Base-by-base conservation (phyloP, 2,113 vertebrate genomes). In the Triplophysa rosa region DNA sequence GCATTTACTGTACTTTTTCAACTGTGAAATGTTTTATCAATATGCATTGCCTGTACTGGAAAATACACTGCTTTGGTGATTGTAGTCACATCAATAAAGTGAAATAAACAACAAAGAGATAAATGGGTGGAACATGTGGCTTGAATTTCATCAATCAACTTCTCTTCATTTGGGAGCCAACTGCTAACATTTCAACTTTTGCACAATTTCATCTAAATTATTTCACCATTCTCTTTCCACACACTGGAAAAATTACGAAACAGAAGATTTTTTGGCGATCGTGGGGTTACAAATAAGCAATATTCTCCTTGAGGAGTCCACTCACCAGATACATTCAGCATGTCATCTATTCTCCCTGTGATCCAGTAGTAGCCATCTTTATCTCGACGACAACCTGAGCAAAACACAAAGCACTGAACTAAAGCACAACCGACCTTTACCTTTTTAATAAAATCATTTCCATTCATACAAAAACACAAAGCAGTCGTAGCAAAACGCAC, bases 361-460 rank as follows among this genome's bases (percentile, higher is more conserved):
- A 99, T 96, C 98, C 98, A 99, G 82, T 98, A 97, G 87, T 99
- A 99, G 23, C 98, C 97, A 52, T 99, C 97, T 82, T 94, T 90
- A 89, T 99, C 98, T 91, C 98, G 94, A 70, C 89, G 95, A 87
- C 97, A 98, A 84, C 98, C 98, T 99, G 83, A 62, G 76, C 12
- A 67, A 67, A 64, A 75, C 9, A 63, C 26, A 24, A 37, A 7
- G 33, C 5, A 37, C 33, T 37, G 33, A 37, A 37, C 33, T 9
- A 45, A 56, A 56, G 49, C 61, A 64, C 23, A 52, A 24, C 13
- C 17, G 0, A 33, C 19, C n/a, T 47, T 49, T 14, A 13, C 47
- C 13, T 7, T 37, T 37, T 7, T 37, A 3, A 37, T 37, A 0
- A 45, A 45, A 12, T 45, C 1, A 58, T 21, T 58, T 58, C 2